Evolutionary conservation across 2,888 invertebrate species (phyloP).

Genomic region (Odontomyia ornata): DNA sequence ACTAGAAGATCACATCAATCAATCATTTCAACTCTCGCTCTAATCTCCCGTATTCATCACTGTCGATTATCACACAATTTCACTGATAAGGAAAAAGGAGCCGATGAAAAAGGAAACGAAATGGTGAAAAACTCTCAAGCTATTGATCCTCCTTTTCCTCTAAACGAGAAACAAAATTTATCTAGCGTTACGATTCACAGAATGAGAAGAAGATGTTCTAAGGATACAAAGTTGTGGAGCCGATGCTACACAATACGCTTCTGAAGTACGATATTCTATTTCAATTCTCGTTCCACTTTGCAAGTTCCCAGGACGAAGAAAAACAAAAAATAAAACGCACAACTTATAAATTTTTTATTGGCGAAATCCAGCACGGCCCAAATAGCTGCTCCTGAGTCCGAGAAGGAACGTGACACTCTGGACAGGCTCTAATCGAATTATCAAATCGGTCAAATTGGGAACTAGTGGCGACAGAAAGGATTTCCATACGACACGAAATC

Average conservation of each 20-base stretch:
- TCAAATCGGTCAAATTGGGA: constrained; percentile 21
- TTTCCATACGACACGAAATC: constrained; percentile 43
- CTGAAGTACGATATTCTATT: background rate
- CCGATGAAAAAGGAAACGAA: background rate
- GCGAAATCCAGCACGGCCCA: background rate
- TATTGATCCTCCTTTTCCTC: constrained; percentile 24
- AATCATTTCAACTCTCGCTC: constrained; percentile 37
- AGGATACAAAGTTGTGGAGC: background rate
- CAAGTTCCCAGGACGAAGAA: background rate
- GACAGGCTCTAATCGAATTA: constrained; percentile 17
- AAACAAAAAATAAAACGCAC: background rate
- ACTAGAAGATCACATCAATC: constrained; percentile 31
- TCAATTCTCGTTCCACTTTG: background rate
- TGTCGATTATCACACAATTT: constrained; percentile 38
- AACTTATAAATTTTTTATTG: constrained; percentile 10
- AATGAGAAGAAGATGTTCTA: background rate
- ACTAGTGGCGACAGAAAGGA: background rate
- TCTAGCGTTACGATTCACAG: background rate
- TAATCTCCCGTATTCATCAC: constrained; percentile 41
- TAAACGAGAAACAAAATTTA: background rate
- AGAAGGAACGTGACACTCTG: constrained; percentile 27
- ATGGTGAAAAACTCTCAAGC: background rate
- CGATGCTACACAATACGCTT: background rate
- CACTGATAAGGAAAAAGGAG: background rate
- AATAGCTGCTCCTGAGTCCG: background rate